Evolutionary conservation across 1,140 invertebrate genomes (phyloP), one percentile per base, ranked within the genome.

Genomic region (Rhagoletis zephyria): DNA sequence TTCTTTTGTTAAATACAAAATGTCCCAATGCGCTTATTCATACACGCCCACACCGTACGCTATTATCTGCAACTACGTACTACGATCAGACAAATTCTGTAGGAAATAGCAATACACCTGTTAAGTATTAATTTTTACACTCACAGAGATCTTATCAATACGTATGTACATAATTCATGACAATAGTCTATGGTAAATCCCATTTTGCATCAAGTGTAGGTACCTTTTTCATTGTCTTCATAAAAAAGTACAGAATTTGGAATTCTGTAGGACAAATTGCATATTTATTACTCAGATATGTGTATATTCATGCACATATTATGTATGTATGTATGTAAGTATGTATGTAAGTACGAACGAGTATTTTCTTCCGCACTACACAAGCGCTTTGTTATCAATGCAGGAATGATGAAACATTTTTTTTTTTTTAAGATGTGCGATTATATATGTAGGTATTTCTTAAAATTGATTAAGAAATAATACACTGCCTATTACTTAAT

Each of bases 221-320:
- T 85, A 42, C 59, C 59, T 85, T 42, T 48, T 85, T 56, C 48
- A 85, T 85, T 85, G 51, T 85, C 9, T 85, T 10, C 59, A 16
- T 45, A n/a, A 2, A 85, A 85, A 85, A 85, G 48, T 30, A 85
- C 19, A 30, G 3, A 81, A 19, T 2, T 81, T 51, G 16, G 6
- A 12, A 81, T 7, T 7, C 51, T 40, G 4, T 67, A 4, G 7
- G 64, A 40, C 2, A 30, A 40, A 67, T 67, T 65, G 7, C 16
- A 65, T 65, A 19, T 65, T 65, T 40, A 19, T 30, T 30, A 30
- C 30, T 30, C 30, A 30, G 30, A 30, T 6, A 65, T 65, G 14
- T 65, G 64, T 4, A 40, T 10, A 65, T 65, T 6, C 64, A 5
- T 65, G 30, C 5, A 65, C 16, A 14, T 14, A 40, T 40, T 14